Base-by-base conservation (phyloP, 2,797 vertebrate species). In the Staurois parvus region DNA sequence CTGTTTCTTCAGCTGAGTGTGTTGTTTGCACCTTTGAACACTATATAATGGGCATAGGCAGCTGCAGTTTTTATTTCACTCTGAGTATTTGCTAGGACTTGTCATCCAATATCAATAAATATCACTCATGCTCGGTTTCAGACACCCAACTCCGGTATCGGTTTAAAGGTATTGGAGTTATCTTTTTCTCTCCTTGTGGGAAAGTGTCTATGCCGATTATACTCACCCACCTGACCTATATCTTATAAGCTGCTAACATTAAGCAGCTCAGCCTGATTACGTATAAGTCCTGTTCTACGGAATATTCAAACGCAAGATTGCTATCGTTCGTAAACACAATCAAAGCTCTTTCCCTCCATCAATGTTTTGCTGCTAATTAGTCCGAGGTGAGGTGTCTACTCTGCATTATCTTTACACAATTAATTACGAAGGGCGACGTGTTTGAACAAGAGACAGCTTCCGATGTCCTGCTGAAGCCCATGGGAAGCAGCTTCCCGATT, bases 161-260 rank as follows among this genome's bases (percentile, higher is more conserved):
- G 3, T 89, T 88, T 91, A 90, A 91, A 67, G 42, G 88, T 88
- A 90, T 81, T 87, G 85, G 72, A 52, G 56, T 15, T 77, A 85
- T 87, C 88, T 89, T 79, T 89, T 76, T 88, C 75, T 88, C 83
- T 88, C 76, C 85, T 83, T 84, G 67, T 72, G 89, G 74, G 86
- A 90, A 91, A 90, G 88, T 89, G 84, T 85, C 42, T 87, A 72
- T 84, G 67, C 72, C 89, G 90, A 91, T 90, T 93, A 90, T 91
- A 95, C 94, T 90, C 94, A 93, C 91, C 84, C 83, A 91, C 88
- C 91, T 86, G 94, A 96, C 95, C 95, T 92, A 94, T 91, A 96
- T 96, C 92, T 92, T 88, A 81, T 96, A 96, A 97, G 94, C 96
- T 91, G 93, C 92, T 96, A 95, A 97, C 76, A 89, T 87, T 96